Percentiles rank a stretch among this genome's conserved stretches.
phyloP scores from a whole-genome alignment of 2,797 vertebrate species.

The Smutsia gigantea region DNA sequence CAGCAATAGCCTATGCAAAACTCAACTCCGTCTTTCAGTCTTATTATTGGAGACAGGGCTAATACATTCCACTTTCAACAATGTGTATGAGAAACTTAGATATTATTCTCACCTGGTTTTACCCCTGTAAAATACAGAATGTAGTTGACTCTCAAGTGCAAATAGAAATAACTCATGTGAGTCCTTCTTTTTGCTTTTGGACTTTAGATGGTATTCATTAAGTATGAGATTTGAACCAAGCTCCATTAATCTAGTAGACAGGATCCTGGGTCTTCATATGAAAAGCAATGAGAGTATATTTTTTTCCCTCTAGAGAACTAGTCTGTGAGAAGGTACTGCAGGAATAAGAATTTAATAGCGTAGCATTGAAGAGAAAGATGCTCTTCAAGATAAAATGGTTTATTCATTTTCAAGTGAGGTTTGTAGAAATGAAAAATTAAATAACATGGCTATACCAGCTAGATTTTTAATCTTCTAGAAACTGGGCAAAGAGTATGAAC shows the following conservation, averaged over 20 bases:
- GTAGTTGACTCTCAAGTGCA: background rate
- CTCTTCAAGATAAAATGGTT: constrained; percentile 64
- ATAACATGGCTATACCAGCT: constrained; percentile 60
- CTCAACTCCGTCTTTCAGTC: background rate
- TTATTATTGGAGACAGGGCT: background rate
- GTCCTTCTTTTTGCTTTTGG: background rate
- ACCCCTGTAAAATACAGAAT: background rate
- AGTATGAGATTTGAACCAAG: background rate
- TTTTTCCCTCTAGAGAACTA: background rate
- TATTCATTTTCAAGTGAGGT: constrained; percentile 75
- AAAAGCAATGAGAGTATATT: background rate
- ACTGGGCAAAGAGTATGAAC: background rate
- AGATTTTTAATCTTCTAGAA: constrained; percentile 77
- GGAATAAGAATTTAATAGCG: constrained; percentile 16
- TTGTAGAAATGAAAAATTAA: constrained; percentile 83
- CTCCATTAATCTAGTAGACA: background rate
- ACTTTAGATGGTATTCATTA: background rate
- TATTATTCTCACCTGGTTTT: background rate
- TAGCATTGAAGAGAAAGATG: constrained; percentile 56
- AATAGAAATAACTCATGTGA: background rate
- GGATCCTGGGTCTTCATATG: background rate
- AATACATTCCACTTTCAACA: background rate
- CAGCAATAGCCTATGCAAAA: background rate
- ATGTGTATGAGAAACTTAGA: background rate
- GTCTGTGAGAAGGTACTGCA: background rate